Percentiles rank a stretch among this genome's conserved stretches.
Conservation (phyloP, 2,113 vertebrate genomes). For the Gobiocypris rarus region DNA sequence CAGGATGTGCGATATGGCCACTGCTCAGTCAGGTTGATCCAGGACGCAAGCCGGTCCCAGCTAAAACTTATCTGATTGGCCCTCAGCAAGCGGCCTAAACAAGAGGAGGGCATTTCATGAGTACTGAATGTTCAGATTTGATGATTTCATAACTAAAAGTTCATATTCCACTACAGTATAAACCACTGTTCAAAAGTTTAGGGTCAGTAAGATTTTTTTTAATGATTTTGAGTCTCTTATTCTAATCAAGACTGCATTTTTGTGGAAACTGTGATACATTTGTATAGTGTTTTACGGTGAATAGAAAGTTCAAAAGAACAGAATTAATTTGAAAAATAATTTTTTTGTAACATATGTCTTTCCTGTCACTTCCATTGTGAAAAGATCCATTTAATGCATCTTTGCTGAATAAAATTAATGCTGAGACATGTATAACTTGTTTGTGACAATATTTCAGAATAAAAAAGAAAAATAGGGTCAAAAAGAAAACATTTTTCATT, state of each 20-base stretch:
- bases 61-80: conserved; percentile 97
- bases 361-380: neutral
- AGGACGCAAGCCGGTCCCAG: conserved; percentile 96
- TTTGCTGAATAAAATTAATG: neutral
- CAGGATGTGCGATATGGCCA: conserved; percentile 98
- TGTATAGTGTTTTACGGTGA: neutral
- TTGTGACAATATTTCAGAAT: neutral
- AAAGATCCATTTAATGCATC: neutral
- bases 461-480: neutral
- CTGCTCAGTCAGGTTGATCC: conserved; percentile 98
- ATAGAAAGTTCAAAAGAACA: neutral
- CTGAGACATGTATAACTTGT: neutral
- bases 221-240: neutral
- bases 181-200: neutral
- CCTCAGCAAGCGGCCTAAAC: conserved; percentile 87
- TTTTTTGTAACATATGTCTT: neutral
- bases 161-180: neutral
- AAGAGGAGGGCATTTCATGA: conserved; percentile 1
- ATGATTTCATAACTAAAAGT: neutral
- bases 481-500: too few relatives aligned
- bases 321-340: neutral
- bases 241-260: neutral
- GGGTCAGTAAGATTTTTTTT: neutral
- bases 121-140: neutral
- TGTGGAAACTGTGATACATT: neutral